Base-by-base conservation (phyloP, 2,113 vertebrate species). In the Corydoras sp. region DNA sequence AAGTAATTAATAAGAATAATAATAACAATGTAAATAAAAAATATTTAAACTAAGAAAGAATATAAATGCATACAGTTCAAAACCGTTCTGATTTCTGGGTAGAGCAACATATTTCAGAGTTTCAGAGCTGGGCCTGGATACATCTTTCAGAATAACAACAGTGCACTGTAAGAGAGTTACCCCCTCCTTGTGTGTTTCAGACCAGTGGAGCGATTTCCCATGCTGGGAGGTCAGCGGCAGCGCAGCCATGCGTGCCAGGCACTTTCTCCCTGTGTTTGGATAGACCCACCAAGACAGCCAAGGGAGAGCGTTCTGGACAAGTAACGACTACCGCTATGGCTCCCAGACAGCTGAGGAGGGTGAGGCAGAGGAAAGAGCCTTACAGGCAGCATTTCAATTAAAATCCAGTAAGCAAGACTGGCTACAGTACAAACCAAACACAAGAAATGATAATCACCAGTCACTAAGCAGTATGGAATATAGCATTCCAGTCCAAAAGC, bases 171-270 rank as follows among this genome's bases (percentile, higher is more conserved):
- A 64, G 53, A 62, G 69, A 54, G 48, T 14, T 12, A 18, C 49
- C n/a, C 24, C 71, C 51, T 18, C 12, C 55, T 79, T 72, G 83
- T 86, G 86, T 85, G 87, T 90, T 85, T 85, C 88, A 84, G 84
- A 81, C 83, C 86, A 88, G 76, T 88, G 89, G 82, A 88, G 87
- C 88, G 82, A 83, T 86, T 84, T 83, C 85, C 73, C 68, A 78
- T 69, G 67, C 80, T 77, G 86, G 86, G 85, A 90, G 85, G 86
- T 86, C 84, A 75, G 85, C 83, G 78, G 73, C 51, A 62, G 87
- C 79, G 85, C 84, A 77, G 74, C 60, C 84, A 86, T 84, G 87
- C 86, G 60, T 89, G 82, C 73, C 76, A 84, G 76, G 74, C 69
- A 68, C 49, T 77, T 79, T 79, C 50, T 76, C 65, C 11, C 58